Conservation (phyloP, 1,140 invertebrate species). For the Caligus rogercresseyi region DNA sequence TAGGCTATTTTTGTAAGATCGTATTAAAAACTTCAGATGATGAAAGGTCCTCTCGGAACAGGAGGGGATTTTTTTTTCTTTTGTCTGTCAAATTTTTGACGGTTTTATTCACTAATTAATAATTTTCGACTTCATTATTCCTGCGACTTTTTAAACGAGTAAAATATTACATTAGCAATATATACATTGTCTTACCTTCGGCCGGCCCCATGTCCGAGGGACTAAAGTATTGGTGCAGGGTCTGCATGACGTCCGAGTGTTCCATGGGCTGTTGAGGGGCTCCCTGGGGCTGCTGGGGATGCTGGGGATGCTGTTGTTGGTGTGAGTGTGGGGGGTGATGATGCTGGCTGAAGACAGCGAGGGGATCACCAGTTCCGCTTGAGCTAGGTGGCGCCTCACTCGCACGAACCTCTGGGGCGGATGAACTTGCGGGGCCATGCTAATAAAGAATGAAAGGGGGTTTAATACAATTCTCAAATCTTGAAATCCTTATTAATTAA, state of each 20-base stretch:
- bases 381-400: neutral
- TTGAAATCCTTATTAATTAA: too few species aligned
- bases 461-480: neutral
- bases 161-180: too few species aligned
- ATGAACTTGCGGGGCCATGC: neutral
- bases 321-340: neutral
- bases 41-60: too few species aligned
- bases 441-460: neutral
- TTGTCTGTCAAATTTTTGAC: too few species aligned
- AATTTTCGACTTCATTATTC: too few species aligned
- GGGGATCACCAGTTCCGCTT: neutral
- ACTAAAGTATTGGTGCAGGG: conserved; percentile 16
- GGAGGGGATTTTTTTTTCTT: too few species aligned
- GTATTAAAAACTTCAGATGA: too few species aligned
- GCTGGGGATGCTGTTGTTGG: neutral
- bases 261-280: neutral
- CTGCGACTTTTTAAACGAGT: too few species aligned
- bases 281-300: neutral
- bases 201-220: neutral
- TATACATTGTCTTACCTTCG: neutral
- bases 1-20: too few species aligned
- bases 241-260: conserved; percentile 16
- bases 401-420: neutral
- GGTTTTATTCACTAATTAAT: too few species aligned
- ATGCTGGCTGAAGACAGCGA: neutral